Evolutionary conservation across 2,888 invertebrate genomes (phyloP).

Genomic region (Andrena marginata): DNA sequence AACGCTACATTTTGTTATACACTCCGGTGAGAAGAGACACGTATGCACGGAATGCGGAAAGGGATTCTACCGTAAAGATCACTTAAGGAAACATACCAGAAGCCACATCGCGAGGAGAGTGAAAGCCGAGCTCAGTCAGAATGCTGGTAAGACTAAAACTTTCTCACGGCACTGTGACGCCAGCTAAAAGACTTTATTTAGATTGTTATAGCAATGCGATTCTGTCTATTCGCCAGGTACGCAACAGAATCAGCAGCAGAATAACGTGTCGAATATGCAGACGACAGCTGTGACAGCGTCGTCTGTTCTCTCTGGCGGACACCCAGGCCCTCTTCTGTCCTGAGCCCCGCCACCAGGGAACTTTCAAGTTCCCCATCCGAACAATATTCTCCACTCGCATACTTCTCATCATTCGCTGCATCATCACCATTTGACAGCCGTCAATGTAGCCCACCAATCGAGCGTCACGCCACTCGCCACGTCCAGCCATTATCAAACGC

Average conservation of each 20-base stretch:
- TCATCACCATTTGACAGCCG: slow-evolving; percentile 81
- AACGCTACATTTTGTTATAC: slow-evolving; percentile 95
- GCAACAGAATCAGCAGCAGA: slow-evolving; percentile 83
- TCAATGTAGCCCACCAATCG: slow-evolving; percentile 80
- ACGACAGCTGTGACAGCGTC: slow-evolving; percentile 79
- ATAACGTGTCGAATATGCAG: slow-evolving; percentile 82
- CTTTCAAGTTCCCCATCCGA: slow-evolving; percentile 85
- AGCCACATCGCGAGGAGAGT: slow-evolving; percentile 94
- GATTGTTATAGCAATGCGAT: not conserved
- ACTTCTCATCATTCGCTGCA: slow-evolving; percentile 78
- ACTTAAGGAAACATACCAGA: slow-evolving; percentile 93
- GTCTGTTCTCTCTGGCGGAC: slow-evolving; percentile 82
- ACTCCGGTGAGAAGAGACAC: slow-evolving; percentile 95
- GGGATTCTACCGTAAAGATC: slow-evolving; percentile 95
- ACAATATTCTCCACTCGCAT: slow-evolving; percentile 82
- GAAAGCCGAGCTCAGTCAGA: slow-evolving; percentile 93
- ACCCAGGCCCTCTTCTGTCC: slow-evolving; percentile 84
- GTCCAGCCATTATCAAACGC: slow-evolving; percentile 82
- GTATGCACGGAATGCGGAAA: slow-evolving; percentile 95
- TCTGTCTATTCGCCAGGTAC: slow-evolving; percentile 67
- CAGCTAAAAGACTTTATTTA: not conserved
- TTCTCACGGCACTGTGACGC: too few species aligned
- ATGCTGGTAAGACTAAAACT: slow-evolving; percentile 84
- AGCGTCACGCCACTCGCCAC: slow-evolving; percentile 78
- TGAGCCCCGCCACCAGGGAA: slow-evolving; percentile 86